These are phyloP conservation scores for Whitmania pigra DNA, from an alignment of 1,140 invertebrate species.

Conservation along the genomic window DNA sequence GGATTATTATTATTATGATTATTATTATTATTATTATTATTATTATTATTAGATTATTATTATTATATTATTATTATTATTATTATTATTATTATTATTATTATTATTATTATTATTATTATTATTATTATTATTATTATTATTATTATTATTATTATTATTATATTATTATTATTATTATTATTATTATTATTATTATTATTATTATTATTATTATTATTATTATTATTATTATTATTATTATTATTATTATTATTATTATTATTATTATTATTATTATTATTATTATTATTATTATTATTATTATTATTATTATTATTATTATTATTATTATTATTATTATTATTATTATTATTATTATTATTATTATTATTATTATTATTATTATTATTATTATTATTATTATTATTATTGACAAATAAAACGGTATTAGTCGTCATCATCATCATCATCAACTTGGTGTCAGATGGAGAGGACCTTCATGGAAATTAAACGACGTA, in stretches of 20 bases:
- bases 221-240: not conserved
- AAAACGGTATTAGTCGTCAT: not conserved
- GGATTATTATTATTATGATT: no score
- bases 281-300: no score
- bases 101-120: not conserved
- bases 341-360: not conserved
- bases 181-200: not conserved
- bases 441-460: not conserved
- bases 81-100: slow-evolving; percentile 3
- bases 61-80: no score
- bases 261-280: no score
- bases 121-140: not conserved
- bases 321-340: slow-evolving; percentile 3
- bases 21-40: no score
- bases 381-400: no score
- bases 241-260: not conserved
- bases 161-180: slow-evolving; percentile 9
- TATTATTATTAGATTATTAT: no score
- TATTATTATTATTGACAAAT: no score
- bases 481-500: no score
- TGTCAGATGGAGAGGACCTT: not conserved
- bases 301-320: not conserved
- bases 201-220: slow-evolving; percentile 1
- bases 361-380: not conserved
- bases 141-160: no score